These are phyloP conservation scores for Brachyalestes nurse DNA, from an alignment of 2,797 vertebrate genomes.

Conservation along the genomic window DNA sequence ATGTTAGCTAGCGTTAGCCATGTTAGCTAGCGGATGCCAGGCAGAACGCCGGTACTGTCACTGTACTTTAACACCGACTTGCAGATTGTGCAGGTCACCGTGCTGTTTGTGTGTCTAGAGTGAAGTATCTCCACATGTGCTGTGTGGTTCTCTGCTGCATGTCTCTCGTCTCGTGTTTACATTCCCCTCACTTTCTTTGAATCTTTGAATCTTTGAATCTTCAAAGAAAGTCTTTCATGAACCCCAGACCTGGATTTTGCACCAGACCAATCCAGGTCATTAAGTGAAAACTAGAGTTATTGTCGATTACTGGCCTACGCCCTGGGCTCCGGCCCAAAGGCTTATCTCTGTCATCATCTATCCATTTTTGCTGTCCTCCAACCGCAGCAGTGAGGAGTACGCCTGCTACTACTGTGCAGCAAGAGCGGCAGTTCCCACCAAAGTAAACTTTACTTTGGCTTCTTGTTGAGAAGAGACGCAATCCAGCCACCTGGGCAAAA, in stretches of 20 bases:
- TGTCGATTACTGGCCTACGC: background rate
- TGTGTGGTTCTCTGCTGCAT: too few relatives aligned
- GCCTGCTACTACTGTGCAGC: conserved; percentile 35
- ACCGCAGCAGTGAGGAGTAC: conserved; percentile 19
- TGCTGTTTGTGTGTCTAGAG: too few relatives aligned
- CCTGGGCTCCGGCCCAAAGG: conserved; percentile 11
- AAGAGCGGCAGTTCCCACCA: conserved; percentile 35
- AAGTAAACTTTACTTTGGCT: conserved; percentile 54
- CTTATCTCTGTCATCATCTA: conserved; percentile 23
- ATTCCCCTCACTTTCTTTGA: too few relatives aligned
- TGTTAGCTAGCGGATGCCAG: too few relatives aligned
- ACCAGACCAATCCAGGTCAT: background rate
- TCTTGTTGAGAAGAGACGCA: conserved; percentile 8
- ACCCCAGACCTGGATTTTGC: background rate
- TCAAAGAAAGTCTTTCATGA: conserved; percentile 1
- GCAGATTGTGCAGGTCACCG: too few relatives aligned
- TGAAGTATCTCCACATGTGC: too few relatives aligned
- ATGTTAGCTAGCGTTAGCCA: too few relatives aligned
- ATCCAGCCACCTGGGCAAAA: background rate
- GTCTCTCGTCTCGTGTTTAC: too few relatives aligned
- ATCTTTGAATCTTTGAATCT: too few relatives aligned
- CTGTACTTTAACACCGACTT: too few relatives aligned
- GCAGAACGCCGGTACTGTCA: too few relatives aligned
- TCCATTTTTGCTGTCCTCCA: conserved; percentile 29
- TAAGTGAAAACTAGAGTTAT: conserved; percentile 10